These are phyloP conservation scores for Acrocephalus scirpaceus DNA, from an alignment of 2,797 vertebrate genomes.

Conservation along the genomic window DNA sequence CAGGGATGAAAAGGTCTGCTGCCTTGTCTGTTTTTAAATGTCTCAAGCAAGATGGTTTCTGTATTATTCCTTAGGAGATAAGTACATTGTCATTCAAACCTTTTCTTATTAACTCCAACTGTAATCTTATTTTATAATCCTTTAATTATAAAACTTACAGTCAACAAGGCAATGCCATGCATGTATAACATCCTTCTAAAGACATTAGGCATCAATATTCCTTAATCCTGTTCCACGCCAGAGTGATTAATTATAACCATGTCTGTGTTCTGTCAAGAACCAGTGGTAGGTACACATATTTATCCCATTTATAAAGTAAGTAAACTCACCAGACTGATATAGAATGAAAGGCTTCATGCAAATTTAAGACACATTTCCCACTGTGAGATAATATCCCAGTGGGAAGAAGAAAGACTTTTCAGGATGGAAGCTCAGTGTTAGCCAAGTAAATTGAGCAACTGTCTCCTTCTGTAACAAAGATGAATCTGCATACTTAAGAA, in stretches of 20 bases:
- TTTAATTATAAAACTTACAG: conserved; percentile 7
- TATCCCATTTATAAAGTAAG: conserved; percentile 11
- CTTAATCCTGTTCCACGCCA: conserved; percentile 27
- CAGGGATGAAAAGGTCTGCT: background rate
- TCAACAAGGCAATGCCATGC: background rate
- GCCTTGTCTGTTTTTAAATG: background rate
- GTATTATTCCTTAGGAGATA: background rate
- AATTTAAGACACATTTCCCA: background rate
- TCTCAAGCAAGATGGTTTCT: background rate
- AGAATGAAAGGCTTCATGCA: background rate
- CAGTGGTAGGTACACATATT: conserved; percentile 23
- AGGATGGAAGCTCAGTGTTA: background rate
- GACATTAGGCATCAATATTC: conserved; percentile 9
- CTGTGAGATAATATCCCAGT: background rate
- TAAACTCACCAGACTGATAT: background rate
- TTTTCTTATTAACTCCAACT: background rate
- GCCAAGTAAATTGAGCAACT: background rate
- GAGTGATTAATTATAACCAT: conserved; percentile 15
- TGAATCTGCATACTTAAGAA: background rate
- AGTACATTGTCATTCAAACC: background rate
- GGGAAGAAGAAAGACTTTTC: background rate
- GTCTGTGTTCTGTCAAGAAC: background rate
- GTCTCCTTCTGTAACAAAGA: background rate
- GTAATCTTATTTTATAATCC: conserved; percentile 16
- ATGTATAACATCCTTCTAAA: background rate